Percentiles rank a stretch among this genome's conserved stretches.
Conservation (phyloP, 2,888 invertebrate species). For the Acanthosepion esculentum region DNA sequence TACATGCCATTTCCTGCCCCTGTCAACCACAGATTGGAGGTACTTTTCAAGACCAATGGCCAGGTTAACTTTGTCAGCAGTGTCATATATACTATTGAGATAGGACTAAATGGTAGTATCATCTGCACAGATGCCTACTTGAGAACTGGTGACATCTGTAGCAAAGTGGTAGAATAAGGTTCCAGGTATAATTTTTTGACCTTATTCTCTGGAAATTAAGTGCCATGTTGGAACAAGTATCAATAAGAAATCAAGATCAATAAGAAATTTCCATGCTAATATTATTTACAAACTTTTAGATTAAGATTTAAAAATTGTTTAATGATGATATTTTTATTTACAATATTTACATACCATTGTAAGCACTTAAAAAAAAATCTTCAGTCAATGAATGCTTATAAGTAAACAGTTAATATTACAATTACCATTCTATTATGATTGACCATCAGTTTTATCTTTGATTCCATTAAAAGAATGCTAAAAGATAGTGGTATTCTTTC, state of each 20-base stretch:
- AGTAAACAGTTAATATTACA: not conserved
- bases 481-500: not conserved
- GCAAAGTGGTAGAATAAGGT: not conserved
- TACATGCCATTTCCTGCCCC: no score
- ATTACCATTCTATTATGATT: not conserved
- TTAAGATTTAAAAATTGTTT: not conserved
- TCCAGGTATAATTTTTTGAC: not conserved
- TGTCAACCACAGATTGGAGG: no score
- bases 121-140: no score
- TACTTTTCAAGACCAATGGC: no score
- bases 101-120: no score
- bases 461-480: not conserved
- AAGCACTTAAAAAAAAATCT: no score
- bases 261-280: not conserved
- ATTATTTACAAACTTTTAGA: not conserved
- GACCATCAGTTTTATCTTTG: not conserved
- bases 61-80: no score
- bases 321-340: not conserved
- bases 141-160: no score
- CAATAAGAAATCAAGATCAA: no score
- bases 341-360: not conserved
- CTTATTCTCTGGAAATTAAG: not conserved
- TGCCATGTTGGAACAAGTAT: not conserved
- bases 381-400: no score
- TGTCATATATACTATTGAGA: no score